Evolutionary conservation across 2,888 invertebrate species (phyloP).

Genomic region (Arge pagana): DNA sequence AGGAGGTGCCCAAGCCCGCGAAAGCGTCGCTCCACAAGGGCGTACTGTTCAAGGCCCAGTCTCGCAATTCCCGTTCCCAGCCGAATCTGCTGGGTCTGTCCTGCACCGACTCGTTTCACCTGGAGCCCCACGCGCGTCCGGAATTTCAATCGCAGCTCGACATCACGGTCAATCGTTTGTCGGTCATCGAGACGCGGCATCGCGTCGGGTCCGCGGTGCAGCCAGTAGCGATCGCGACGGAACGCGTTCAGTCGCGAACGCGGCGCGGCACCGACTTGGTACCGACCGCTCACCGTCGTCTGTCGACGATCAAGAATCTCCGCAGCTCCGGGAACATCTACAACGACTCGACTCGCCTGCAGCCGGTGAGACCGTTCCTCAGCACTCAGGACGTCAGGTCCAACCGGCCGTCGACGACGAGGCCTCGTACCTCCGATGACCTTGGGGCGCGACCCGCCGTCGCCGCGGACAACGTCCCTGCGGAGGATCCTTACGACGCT

Average conservation of each 20-base stretch:
- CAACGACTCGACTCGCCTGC: slow-evolving; percentile 51
- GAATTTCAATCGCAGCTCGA: slow-evolving; percentile 48
- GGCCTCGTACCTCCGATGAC: too few relatives aligned
- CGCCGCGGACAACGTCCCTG: slow-evolving; percentile 17
- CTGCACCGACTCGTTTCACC: slow-evolving; percentile 30
- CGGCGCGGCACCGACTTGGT: too few relatives aligned
- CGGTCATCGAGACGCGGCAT: slow-evolving; percentile 19
- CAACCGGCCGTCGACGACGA: slow-evolving; percentile 38
- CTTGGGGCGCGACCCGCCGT: slow-evolving; percentile 26
- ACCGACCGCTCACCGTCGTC: not conserved
- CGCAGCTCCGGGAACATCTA: slow-evolving; percentile 33
- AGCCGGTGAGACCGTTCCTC: slow-evolving; percentile 53
- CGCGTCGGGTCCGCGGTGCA: slow-evolving; percentile 51
- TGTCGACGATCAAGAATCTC: slow-evolving; percentile 27
- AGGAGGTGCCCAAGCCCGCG: slow-evolving; percentile 1
- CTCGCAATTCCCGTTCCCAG: slow-evolving; percentile 53
- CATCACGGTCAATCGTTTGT: slow-evolving; percentile 31
- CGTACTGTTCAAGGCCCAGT: slow-evolving; percentile 47
- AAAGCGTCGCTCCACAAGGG: too few relatives aligned
- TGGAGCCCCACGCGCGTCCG: slow-evolving; percentile 15
- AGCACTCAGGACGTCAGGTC: slow-evolving; percentile 53
- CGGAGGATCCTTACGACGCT: slow-evolving; percentile 32
- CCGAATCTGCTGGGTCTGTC: slow-evolving; percentile 49
- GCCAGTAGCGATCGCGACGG: slow-evolving; percentile 39
- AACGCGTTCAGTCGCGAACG: too few relatives aligned